Evolutionary conservation across 2,888 invertebrate genomes (phyloP).

Genomic region (Xestia sexstrigata): DNA sequence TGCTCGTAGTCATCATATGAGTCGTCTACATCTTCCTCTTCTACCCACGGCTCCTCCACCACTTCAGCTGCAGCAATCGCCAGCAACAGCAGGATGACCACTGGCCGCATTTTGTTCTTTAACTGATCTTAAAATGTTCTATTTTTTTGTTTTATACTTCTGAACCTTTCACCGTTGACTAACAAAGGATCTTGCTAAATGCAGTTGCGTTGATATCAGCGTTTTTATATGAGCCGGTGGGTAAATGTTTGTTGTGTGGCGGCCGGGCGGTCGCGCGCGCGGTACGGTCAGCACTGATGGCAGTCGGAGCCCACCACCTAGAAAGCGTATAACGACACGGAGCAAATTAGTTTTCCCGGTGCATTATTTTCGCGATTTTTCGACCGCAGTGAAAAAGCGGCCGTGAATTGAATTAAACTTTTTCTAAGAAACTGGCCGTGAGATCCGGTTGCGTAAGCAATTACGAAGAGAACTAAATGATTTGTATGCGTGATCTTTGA

Average conservation of each 20-base stretch:
- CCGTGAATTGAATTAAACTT: conserved; percentile 80
- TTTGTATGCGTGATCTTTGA: conserved; percentile 60
- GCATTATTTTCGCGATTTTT: conserved; percentile 83
- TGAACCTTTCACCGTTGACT: conserved; percentile 82
- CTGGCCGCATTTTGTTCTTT: conserved; percentile 78
- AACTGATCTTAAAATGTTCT: conserved; percentile 73
- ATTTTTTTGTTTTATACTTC: conserved; percentile 85
- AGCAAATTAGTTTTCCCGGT: conserved; percentile 74
- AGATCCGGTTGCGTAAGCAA: conserved; percentile 77
- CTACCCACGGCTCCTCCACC: conserved; percentile 80
- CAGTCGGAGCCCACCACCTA: conserved; percentile 68
- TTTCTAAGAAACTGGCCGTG: conserved; percentile 74
- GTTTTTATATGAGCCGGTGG: conserved; percentile 76
- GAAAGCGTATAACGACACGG: conserved; percentile 83
- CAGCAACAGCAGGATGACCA: conserved; percentile 76
- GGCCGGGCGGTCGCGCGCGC: conserved; percentile 76
- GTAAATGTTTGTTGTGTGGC: conserved; percentile 75
- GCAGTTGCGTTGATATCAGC: conserved; percentile 66
- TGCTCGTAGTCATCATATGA: conserved; percentile 76
- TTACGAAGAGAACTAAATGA: conserved; percentile 54
- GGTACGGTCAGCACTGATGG: conserved; percentile 78
- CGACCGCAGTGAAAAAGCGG: conserved; percentile 79
- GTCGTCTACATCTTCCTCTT: conserved; percentile 80
- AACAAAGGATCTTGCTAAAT: conserved; percentile 79
- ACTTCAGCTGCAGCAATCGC: conserved; percentile 77